Conservation (phyloP, 2,113 vertebrate genomes). For the Nyctibius bracteatus region DNA sequence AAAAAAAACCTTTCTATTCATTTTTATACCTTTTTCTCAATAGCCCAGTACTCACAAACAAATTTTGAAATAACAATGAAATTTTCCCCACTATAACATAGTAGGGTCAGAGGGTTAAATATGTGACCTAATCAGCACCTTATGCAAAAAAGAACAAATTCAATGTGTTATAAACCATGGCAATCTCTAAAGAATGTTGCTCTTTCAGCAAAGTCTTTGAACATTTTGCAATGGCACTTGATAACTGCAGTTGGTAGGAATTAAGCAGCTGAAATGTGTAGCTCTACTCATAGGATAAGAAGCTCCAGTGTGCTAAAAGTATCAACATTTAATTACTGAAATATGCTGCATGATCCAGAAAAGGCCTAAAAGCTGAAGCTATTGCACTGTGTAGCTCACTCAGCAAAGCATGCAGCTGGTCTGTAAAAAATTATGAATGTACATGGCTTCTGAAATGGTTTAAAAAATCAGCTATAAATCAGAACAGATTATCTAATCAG, state of each 20-base stretch:
- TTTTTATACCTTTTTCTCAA: neutral
- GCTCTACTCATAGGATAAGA: neutral
- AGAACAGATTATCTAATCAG: constrained; percentile 10
- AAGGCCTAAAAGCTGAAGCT: neutral
- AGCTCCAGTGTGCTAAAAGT: constrained; percentile 1
- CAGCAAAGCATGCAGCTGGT: constrained; percentile 40
- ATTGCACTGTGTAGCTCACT: neutral
- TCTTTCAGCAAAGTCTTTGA: constrained; percentile 18
- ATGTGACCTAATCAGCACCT: neutral
- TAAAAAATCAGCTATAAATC: constrained; percentile 4
- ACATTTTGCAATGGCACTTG: neutral
- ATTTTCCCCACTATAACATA: neutral
- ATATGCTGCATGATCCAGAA: constrained; percentile 8
- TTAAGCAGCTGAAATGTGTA: constrained; percentile 16
- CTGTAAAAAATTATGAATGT: neutral
- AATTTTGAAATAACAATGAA: neutral
- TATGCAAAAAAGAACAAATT: neutral
- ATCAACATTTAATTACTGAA: constrained; percentile 32
- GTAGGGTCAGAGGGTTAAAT: neutral
- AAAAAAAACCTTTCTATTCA: neutral
- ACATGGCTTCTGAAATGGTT: neutral
- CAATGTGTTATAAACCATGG: neutral
- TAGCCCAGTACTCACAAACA: neutral
- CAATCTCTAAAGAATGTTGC: neutral
- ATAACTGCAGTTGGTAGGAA: constrained; percentile 1